Percentiles rank a stretch among this genome's conserved stretches.
Conservation (phyloP, 2,113 vertebrate genomes). For the Psittacara wagleri region DNA sequence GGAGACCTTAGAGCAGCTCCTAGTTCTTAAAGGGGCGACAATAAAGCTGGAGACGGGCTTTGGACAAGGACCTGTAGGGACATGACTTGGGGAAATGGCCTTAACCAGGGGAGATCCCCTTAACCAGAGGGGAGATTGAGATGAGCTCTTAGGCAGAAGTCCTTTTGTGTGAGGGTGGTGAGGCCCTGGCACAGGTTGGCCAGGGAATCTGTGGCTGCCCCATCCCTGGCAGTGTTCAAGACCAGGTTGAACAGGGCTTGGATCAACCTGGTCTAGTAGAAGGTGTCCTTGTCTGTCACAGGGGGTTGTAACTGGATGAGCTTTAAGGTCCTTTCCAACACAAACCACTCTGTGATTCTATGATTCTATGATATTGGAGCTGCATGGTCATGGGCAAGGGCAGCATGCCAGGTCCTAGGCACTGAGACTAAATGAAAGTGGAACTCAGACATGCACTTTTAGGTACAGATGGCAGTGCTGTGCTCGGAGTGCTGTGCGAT, state of each 20-base stretch:
- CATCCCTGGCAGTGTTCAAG: neutral
- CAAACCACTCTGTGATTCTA: neutral
- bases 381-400: neutral
- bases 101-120: neutral
- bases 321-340: neutral
- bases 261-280: neutral
- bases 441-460: neutral
- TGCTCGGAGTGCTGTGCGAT: neutral
- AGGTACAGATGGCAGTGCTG: neutral
- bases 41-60: neutral
- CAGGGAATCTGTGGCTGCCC: neutral
- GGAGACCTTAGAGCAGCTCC: neutral
- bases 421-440: fast-evolving
- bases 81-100: neutral
- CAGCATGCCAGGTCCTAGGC: neutral
- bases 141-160: neutral
- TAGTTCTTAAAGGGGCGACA: neutral
- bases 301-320: neutral
- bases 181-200: neutral
- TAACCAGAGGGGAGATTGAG: neutral
- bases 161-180: neutral
- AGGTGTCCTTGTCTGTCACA: neutral
- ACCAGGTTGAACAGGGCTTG: neutral
- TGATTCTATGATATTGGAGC: neutral
- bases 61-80: neutral